Conservation (phyloP, 2,113 vertebrate genomes). For the Irena cyanogastra region DNA sequence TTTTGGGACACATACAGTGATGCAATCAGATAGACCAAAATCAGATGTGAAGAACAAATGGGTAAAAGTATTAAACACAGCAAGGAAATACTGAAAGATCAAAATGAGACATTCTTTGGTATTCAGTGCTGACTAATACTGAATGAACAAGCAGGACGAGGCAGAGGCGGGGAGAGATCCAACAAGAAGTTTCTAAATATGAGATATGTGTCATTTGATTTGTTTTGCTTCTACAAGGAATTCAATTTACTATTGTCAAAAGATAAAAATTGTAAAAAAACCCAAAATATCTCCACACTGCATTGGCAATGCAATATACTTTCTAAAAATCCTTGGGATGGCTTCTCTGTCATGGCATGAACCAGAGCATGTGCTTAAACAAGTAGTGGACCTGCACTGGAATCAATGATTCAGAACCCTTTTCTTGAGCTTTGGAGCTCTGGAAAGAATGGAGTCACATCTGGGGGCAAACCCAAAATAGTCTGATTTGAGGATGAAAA, state of each 20-base stretch:
- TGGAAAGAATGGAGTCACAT: background rate
- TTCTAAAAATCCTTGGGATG: background rate
- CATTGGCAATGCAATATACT: background rate
- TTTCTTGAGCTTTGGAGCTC: background rate
- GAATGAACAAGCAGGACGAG: background rate
- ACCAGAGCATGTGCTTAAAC: background rate
- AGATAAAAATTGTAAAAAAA: background rate
- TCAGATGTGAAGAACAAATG: background rate
- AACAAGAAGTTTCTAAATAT: background rate
- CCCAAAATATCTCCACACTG: background rate
- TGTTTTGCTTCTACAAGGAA: background rate
- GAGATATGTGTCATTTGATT: background rate
- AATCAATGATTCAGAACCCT: background rate
- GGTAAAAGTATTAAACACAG: background rate
- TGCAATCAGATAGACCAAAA: background rate
- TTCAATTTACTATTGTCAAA: background rate
- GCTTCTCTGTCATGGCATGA: background rate
- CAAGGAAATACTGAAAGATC: background rate
- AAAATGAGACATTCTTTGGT: background rate
- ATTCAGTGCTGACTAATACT: background rate
- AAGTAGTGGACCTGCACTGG: background rate
- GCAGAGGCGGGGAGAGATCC: background rate
- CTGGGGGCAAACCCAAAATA: background rate
- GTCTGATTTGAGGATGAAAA: background rate
- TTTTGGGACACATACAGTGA: background rate